phyloP scores from a whole-genome alignment of 2,113 vertebrate genomes.

The Pedetes capensis region DNA sequence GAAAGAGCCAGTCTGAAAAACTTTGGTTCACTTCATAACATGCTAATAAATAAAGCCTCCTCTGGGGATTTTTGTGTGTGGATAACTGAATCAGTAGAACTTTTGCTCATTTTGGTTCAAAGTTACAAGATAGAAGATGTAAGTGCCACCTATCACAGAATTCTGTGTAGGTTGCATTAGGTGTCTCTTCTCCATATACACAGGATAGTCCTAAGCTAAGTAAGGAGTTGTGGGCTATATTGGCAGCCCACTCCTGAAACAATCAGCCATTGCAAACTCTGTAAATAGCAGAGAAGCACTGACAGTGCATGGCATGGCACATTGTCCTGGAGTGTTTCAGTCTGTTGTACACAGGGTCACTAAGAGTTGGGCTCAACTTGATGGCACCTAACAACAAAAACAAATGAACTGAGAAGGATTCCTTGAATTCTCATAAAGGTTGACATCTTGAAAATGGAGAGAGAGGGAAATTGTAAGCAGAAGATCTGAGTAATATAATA shows the following conservation, averaged over 20 bases:
- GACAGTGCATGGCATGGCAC: no score
- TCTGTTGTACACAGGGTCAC: no score
- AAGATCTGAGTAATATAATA: neutral
- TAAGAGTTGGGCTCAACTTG: no score
- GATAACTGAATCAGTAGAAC: neutral
- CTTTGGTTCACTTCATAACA: neutral
- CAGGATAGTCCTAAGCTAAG: neutral
- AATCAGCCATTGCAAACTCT: no score
- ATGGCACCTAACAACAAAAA: no score
- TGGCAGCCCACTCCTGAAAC: no score
- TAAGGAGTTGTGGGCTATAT: neutral
- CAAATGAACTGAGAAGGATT: neutral
- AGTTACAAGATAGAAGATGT: neutral
- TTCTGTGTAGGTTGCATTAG: neutral
- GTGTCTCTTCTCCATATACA: accelerated
- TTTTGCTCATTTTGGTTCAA: neutral
- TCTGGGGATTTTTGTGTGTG: neutral
- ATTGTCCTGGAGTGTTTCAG: no score
- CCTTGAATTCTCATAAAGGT: neutral
- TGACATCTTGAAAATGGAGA: neutral
- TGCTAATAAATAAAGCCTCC: neutral
- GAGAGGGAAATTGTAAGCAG: neutral
- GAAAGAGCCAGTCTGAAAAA: neutral
- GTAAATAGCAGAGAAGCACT: no score
- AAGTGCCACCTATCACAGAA: neutral